Percentiles rank a stretch among this genome's conserved stretches.
These are phyloP conservation scores for Takifugu bimaculatus DNA, from an alignment of 2,113 vertebrate species.

Conservation along the genomic window DNA sequence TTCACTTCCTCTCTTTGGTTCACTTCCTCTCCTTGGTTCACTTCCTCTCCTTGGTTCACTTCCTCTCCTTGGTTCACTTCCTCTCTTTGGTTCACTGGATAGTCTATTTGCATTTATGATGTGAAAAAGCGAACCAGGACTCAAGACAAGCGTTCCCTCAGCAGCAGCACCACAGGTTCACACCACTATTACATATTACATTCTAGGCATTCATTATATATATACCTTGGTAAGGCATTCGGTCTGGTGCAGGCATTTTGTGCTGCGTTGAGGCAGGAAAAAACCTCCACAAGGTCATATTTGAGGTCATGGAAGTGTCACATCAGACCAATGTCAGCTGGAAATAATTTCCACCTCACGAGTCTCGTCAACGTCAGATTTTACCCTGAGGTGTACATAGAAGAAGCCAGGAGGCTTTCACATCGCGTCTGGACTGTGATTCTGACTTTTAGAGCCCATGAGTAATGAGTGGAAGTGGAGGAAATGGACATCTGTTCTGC, in stretches of 20 bases:
- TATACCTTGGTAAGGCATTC: background rate
- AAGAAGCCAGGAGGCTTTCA: constrained; percentile 20
- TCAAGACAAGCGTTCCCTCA: no score
- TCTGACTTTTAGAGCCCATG: constrained; percentile 6
- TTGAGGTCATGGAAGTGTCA: background rate
- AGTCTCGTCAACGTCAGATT: background rate
- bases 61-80: no score
- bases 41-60: no score
- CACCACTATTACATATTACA: no score
- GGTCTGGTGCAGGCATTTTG: background rate
- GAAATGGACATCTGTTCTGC: constrained; percentile 1
- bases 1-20: no score
- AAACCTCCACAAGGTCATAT: background rate
- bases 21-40: no score
- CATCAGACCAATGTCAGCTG: background rate
- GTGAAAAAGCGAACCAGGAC: no score
- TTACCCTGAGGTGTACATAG: constrained; percentile 4
- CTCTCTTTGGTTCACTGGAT: no score
- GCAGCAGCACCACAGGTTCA: no score
- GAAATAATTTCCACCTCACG: background rate
- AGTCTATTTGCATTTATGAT: no score
- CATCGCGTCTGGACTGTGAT: constrained; percentile 20
- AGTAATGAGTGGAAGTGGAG: background rate
- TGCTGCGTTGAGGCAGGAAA: background rate
- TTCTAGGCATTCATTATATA: no score